Percentiles rank a stretch among this genome's conserved stretches.
Conservation (phyloP, 2,797 vertebrate genomes). For the Sciurus vulgaris region DNA sequence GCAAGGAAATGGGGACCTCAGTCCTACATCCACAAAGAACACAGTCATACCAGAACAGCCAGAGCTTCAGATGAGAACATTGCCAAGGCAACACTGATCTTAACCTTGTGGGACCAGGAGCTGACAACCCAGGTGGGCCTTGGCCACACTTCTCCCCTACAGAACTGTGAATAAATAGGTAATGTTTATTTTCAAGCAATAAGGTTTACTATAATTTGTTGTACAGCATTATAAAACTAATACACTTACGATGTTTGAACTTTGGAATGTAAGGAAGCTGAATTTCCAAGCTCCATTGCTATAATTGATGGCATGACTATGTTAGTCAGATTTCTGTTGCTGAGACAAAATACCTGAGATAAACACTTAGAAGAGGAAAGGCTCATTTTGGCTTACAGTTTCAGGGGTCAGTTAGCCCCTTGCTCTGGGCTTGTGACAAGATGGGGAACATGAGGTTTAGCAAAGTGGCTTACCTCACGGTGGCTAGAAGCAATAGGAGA, state of each 20-base stretch:
- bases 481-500: not conserved
- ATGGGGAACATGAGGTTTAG: not conserved
- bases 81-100: not conserved
- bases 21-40: not conserved
- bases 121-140: not conserved
- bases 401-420: not conserved
- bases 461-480: not conserved
- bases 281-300: not conserved
- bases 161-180: not conserved
- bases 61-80: not conserved
- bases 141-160: not conserved
- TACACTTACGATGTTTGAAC: not conserved
- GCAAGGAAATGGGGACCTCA: not conserved
- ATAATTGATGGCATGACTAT: not conserved
- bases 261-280: not conserved
- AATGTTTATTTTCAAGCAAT: not conserved
- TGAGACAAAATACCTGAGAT: not conserved
- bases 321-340: not conserved
- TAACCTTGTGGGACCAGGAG: not conserved
- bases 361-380: not conserved
- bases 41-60: not conserved
- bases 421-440: too few species aligned
- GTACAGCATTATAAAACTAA: not conserved
- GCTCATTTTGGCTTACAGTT: not conserved
- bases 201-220: constrained; percentile 11